Conservation (phyloP, 2,888 invertebrate genomes). For the Geotrupes spiniger region DNA sequence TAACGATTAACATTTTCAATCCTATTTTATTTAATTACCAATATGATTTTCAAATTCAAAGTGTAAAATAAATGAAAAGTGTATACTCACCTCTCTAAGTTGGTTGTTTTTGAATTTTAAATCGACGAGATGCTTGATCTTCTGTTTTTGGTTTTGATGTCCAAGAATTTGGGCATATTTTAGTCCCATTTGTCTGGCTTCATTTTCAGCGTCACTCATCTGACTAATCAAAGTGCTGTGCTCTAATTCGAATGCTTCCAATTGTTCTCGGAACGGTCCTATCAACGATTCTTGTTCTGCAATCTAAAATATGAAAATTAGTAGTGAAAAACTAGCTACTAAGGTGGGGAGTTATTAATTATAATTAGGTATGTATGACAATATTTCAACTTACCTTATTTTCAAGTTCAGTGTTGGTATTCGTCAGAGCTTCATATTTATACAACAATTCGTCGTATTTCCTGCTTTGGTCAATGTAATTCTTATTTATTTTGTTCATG, state of each 20-base stretch:
- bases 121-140: conserved; percentile 57
- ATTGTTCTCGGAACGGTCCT: conserved; percentile 49
- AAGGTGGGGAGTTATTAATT: not conserved
- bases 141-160: conserved; percentile 64
- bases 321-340: not conserved
- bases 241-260: conserved; percentile 53
- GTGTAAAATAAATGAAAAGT: not conserved
- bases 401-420: conserved; percentile 34
- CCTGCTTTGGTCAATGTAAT: conserved; percentile 43
- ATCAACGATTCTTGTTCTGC: conserved; percentile 39
- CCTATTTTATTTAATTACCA: too few relatives aligned
- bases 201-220: conserved; percentile 48
- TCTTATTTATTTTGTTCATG: conserved; percentile 35
- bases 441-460: conserved; percentile 41
- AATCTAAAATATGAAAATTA: conserved; percentile 24
- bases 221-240: conserved; percentile 43
- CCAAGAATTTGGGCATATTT: conserved; percentile 62
- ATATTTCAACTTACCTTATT: conserved; percentile 32
- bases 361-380: conserved; percentile 3
- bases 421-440: conserved; percentile 36
- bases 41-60: too few relatives aligned
- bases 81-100: conserved; percentile 47
- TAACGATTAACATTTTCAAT: too few relatives aligned
- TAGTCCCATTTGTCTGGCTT: conserved; percentile 54
- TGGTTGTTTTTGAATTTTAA: conserved; percentile 51